Evolutionary conservation across 2,888 invertebrate species (phyloP).

Genomic region (Acleris cristana): DNA sequence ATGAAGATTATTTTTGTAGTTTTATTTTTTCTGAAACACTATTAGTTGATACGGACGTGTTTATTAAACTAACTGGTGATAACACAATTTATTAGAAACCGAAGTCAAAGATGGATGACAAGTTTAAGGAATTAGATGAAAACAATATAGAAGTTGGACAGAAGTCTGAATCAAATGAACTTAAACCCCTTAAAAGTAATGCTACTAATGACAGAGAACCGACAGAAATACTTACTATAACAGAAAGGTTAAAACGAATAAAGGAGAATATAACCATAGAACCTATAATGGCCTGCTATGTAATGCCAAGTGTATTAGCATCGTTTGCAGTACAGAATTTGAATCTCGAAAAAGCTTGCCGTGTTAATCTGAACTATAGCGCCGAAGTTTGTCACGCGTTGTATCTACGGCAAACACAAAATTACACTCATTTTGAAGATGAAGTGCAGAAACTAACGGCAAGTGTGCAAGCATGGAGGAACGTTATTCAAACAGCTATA

Average conservation of each 20-base stretch:
- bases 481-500: conserved; percentile 90
- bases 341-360: conserved; percentile 92
- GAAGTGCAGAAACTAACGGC: conserved; percentile 89
- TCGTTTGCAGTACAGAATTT: conserved; percentile 91
- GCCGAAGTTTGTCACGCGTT: conserved; percentile 89
- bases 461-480: conserved; percentile 92
- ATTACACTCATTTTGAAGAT: conserved; percentile 81
- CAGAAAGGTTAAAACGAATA: conserved; percentile 65
- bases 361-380: conserved; percentile 90
- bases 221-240: conserved; percentile 56
- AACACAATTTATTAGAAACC: too few relatives aligned
- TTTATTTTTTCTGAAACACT: too few relatives aligned
- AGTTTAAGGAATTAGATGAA: conserved; percentile 40
- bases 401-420: conserved; percentile 87
- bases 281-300: conserved; percentile 88
- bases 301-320: conserved; percentile 86
- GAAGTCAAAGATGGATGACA: not conserved
- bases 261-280: conserved; percentile 87
- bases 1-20: too few relatives aligned
- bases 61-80: too few relatives aligned
- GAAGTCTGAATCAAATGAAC: conserved; percentile 45
- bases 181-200: conserved; percentile 56
- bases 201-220: conserved; percentile 38
- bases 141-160: conserved; percentile 41
- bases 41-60: too few relatives aligned